Base-by-base conservation (phyloP, 2,113 vertebrate species). In the Chaetops frenatus region DNA sequence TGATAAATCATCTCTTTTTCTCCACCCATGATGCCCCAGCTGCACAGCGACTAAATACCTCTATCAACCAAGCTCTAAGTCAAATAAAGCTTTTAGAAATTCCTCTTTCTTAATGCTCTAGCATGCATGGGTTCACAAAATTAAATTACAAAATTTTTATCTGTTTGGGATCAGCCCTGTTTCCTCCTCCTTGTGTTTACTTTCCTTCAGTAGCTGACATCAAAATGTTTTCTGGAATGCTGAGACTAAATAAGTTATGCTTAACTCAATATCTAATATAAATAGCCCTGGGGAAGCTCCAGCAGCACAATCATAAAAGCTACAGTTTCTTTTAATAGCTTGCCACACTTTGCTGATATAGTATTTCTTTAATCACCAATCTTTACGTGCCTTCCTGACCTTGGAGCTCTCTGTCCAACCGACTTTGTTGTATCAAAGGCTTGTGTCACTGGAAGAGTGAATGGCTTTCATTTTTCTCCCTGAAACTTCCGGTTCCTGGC, bases 211-310 rank as follows among this genome's bases (percentile, higher is more conserved):
- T 98, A 98, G 98, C 98, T 98, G 94, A 98, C 98, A 98, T 98
- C 98, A 98, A 98, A 98, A 98, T 97, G 97, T 98, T 98, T 98
- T 98, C 97, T 98, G 98, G 98, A 98, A 98, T 98, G 98, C 96
- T 93, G 89, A 96, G 96, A 94, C 98, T 98, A 98, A 98, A 97
- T 98, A 98, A 98, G 98, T 98, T 99, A 98, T 98, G 97, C 98
- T 98, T 99, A 98, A 98, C 98, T 98, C 98, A 98, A 98, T 98
- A 98, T 98, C 98, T 98, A 98, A 98, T 98, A 93, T 96, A 98
- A 98, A 98, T 98, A 98, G 98, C 98, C 98, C 96, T 93, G 92
- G 98, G 98, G 97, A 96, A 97, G 88, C 88, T 98, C 97, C 97
- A 97, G 98, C 95, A 91, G 97, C 97, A 98, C 97, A 98, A 97